These are phyloP conservation scores for Gastrophryne carolinensis DNA, from an alignment of 2,797 vertebrate genomes.

Conservation along the genomic window DNA sequence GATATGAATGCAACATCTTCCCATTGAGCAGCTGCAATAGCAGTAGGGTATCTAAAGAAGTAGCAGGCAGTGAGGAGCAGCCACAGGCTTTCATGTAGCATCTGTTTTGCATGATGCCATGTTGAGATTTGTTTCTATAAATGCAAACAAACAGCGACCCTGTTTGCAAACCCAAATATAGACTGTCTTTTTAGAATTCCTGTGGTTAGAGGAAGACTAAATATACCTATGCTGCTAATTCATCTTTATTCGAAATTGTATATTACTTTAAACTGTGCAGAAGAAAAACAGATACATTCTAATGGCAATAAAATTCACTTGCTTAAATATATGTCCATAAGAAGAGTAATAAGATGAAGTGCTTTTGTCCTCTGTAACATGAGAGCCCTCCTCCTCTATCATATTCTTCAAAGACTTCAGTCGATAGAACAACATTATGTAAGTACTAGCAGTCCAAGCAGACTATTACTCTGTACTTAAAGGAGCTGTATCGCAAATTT, in stretches of 20 bases:
- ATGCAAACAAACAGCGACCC: constrained; percentile 50
- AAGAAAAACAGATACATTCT: neutral
- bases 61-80: constrained; percentile 48
- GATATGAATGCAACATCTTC: constrained; percentile 51
- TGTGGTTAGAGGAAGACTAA: constrained; percentile 32
- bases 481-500: no score
- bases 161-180: constrained; percentile 50
- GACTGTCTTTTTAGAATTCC: constrained; percentile 34
- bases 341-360: no score
- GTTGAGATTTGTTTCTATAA: constrained; percentile 53
- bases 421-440: no score
- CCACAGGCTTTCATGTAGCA: constrained; percentile 51
- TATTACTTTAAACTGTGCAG: no score
- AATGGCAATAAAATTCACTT: no score
- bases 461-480: no score
- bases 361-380: no score
- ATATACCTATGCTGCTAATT: constrained; percentile 20
- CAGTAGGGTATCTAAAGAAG: constrained; percentile 51
- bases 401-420: no score
- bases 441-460: no score
- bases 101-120: constrained; percentile 53
- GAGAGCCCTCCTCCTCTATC: no score
- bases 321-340: no score
- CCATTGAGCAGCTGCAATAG: constrained; percentile 50
- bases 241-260: no score